Percentiles rank a stretch among this genome's conserved stretches.
Evolutionary conservation across 53 echinoderm and acorn worm species (phyloP).

Genomic region (Zoroaster sp.): DNA sequence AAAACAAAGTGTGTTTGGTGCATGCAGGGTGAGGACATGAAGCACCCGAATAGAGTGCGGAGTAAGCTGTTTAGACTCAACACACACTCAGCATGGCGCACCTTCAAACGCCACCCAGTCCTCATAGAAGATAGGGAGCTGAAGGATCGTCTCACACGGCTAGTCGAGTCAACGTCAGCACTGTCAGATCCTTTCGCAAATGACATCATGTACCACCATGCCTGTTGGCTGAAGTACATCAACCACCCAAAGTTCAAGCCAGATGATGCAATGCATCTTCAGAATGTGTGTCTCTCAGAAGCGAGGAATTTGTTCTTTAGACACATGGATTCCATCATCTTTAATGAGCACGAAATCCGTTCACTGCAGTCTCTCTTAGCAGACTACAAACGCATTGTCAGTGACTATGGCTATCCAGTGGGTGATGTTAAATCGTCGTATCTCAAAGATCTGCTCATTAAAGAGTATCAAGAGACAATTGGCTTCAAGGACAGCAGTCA

Average conservation of each 20-base stretch:
- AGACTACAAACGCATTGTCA: slow-evolving; percentile 39
- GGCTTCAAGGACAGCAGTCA: slow-evolving; percentile 57
- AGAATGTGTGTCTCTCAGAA: slow-evolving; percentile 30
- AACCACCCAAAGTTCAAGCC: neutral
- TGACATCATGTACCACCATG: slow-evolving; percentile 55
- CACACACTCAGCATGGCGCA: slow-evolving; percentile 36
- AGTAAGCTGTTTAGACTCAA: slow-evolving; percentile 2
- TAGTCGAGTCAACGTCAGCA: slow-evolving; percentile 32
- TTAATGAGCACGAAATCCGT: slow-evolving; percentile 50
- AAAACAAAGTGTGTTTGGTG: slow-evolving; percentile 50
- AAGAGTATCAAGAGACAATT: slow-evolving; percentile 46
- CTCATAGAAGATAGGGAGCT: slow-evolving; percentile 31
- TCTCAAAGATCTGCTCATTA: slow-evolving; percentile 53
- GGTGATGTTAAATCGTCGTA: slow-evolving; percentile 38
- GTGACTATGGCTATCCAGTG: slow-evolving; percentile 30
- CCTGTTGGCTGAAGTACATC: slow-evolving; percentile 49
- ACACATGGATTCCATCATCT: slow-evolving; percentile 25
- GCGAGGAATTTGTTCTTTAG: slow-evolving; percentile 31
- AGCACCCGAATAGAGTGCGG: neutral
- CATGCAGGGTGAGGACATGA: slow-evolving; percentile 32
- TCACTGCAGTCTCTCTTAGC: slow-evolving; percentile 24
- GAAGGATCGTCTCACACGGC: neutral
- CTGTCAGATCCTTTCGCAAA: slow-evolving; percentile 41
- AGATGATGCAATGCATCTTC: slow-evolving; percentile 19
- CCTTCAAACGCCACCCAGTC: slow-evolving; percentile 34